Conservation (phyloP, 2,113 vertebrate species). For the Elaphurus davidianus region DNA sequence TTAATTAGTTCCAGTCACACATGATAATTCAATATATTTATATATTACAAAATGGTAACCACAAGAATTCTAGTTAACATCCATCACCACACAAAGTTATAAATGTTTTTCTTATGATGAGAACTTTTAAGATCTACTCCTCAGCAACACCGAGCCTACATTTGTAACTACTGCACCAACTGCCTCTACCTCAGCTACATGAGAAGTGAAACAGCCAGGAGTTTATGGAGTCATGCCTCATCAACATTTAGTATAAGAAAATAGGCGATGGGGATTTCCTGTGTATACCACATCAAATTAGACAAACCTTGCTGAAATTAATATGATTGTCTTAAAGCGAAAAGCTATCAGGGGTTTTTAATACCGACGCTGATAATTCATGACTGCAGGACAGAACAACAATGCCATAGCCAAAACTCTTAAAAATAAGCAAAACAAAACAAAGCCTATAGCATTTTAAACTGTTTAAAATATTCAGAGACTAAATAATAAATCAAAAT, state of each 20-base stretch:
- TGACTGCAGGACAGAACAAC: background rate
- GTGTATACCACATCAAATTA: background rate
- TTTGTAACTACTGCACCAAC: background rate
- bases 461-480: background rate
- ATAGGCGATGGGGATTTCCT: background rate
- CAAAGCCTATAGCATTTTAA: background rate
- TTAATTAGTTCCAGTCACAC: background rate
- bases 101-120: background rate
- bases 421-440: background rate
- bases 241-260: background rate
- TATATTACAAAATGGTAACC: background rate
- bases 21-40: background rate
- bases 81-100: background rate
- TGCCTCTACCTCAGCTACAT: background rate
- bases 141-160: background rate
- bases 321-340: background rate
- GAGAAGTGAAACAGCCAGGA: background rate
- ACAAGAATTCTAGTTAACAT: background rate
- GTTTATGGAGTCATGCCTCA: background rate
- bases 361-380: background rate
- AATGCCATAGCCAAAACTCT: background rate
- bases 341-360: background rate
- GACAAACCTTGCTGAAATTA: background rate
- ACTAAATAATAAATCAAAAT: conserved; percentile 34
- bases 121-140: background rate